A percentile compares a stretch with the other conserved stretches of the same genome.
Conservation (phyloP, 2,797 vertebrate genomes). For the Alectoris magna region DNA sequence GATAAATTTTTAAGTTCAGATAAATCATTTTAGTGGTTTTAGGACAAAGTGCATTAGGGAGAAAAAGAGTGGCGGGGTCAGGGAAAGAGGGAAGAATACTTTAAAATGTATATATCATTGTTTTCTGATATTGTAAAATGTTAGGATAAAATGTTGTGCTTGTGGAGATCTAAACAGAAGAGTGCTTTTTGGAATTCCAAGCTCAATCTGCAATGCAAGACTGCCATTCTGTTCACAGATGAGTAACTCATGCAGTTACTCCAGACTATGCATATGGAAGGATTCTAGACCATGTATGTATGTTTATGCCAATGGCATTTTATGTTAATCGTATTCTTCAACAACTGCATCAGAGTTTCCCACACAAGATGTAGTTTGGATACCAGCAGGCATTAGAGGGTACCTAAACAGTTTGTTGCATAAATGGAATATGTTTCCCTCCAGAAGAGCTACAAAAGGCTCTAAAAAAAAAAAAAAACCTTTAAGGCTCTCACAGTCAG, state of each 20-base stretch:
- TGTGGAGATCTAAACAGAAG: background rate
- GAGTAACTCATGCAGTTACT: background rate
- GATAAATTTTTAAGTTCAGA: background rate
- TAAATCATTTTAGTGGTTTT: background rate
- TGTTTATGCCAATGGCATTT: background rate
- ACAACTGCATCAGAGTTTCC: background rate
- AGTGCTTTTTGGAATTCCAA: background rate
- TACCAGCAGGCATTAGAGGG: background rate
- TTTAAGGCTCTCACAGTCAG: background rate
- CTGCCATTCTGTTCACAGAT: background rate
- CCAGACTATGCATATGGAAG: background rate
- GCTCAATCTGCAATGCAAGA: background rate
- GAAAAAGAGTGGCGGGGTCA: background rate
- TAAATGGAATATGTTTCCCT: background rate
- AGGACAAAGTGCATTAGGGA: background rate
- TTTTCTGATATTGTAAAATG: background rate
- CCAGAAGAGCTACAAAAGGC: background rate
- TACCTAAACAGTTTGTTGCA: background rate
- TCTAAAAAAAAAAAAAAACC: background rate
- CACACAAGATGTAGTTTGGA: background rate
- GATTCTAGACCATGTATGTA: rapidly evolving
- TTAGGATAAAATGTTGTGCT: background rate
- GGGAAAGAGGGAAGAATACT: background rate
- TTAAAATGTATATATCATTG: background rate
- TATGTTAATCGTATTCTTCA: background rate